Evolutionary conservation across 2,888 invertebrate species (phyloP), one percentile per base, ranked within the genome.

Genomic region (Sminthurinus aureus): DNA sequence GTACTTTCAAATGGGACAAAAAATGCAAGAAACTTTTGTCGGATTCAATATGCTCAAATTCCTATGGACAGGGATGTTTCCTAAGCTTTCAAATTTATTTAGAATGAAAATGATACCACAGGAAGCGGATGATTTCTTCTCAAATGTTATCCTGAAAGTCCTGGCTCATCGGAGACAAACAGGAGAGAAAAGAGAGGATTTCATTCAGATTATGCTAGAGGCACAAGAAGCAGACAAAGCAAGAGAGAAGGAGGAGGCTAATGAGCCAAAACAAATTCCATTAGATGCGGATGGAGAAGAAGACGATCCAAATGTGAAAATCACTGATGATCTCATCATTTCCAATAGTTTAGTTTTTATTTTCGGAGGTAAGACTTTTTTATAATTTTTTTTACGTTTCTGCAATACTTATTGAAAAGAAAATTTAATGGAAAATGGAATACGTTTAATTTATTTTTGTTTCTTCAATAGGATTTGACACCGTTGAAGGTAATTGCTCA

Each of bases 101-200:
- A 75, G 66, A 6, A 6, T 81, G 0, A 81, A 75, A 75, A 24
- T 81, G 3, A 15, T 26, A n/a, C 64, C 75, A 13, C n/a, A 24
- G 0, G 38, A 81, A 50, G 81, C 81, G 0, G 81, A 81, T 66
- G 26, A 66, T 8, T 81, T 81, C n/a, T 20, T 81, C 13, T 64
- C 75, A 11, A 18, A 26, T 8, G 66, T 81, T 0, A 81, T 81
- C n/a, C 18, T 58, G 26, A 66, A 81, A 22, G 26, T 66, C 22
- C 6, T 81, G 13, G 20, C 24, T 8, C 75, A 66, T 64, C 58
- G 81, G 12, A 15, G 26, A 20, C 38, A 52, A 64, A 81, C 81
- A 3, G 81, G 81, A 38, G 81, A 81, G 50, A 76, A 64, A n/a
- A 51, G 81, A 9, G 75, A 81, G 12, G 81, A 81, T 58, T 81